Evolutionary conservation across 2,888 invertebrate genomes (phyloP).

Genomic region (Chrysolina oricalcia): DNA sequence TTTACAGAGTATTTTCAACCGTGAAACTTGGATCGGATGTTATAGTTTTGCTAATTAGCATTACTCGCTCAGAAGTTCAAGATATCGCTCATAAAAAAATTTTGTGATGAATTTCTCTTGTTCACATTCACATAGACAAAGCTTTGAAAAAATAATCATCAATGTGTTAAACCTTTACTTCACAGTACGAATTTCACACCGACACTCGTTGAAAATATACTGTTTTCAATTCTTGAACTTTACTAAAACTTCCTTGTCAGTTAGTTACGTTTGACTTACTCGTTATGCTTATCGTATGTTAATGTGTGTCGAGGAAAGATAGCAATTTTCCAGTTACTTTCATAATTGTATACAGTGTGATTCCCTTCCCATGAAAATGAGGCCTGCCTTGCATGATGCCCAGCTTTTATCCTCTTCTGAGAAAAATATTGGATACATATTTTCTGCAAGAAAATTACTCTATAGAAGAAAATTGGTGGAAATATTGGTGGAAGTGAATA

Average conservation of each 20-base stretch:
- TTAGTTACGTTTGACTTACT: neutral
- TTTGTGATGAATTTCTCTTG: neutral
- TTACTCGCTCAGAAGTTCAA: too few relatives aligned
- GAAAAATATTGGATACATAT: too few relatives aligned
- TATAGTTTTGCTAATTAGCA: too few relatives aligned
- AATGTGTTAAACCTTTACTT: neutral
- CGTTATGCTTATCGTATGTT: neutral
- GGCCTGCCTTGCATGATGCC: neutral
- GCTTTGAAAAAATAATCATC: neutral
- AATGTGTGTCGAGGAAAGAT: neutral
- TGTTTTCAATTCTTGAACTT: neutral
- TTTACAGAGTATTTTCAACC: too few relatives aligned
- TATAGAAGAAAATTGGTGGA: too few relatives aligned
- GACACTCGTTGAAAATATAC: neutral
- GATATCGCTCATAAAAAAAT: too few relatives aligned
- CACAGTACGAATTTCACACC: neutral
- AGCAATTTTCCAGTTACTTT: neutral
- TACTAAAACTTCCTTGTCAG: constrained; percentile 3
- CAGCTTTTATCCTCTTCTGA: too few relatives aligned
- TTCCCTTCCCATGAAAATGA: neutral
- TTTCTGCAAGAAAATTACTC: too few relatives aligned
- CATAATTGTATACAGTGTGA: neutral
- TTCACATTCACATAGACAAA: neutral
- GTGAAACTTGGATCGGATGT: too few relatives aligned
- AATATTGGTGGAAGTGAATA: too few relatives aligned